Evolutionary conservation across 2,888 invertebrate species (phyloP).

Genomic region (Phymatocera aterrima): DNA sequence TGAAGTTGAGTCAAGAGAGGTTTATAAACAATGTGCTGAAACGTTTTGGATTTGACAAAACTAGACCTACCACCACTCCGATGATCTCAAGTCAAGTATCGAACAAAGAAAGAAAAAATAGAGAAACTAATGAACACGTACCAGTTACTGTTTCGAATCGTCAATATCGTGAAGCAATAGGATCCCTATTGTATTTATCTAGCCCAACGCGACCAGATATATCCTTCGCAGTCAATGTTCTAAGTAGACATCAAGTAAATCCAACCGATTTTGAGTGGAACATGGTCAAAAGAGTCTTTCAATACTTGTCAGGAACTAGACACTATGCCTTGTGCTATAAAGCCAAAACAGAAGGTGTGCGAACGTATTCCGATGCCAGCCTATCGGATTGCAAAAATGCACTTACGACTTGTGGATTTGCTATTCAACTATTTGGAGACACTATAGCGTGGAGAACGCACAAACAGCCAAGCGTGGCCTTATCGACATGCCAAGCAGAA

Average conservation of each 20-base stretch:
- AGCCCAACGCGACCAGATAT: background rate
- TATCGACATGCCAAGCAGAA: conserved; percentile 44
- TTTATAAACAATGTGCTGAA: background rate
- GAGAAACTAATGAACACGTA: background rate
- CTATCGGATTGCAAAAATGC: background rate
- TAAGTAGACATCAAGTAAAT: background rate
- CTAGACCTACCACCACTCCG: too few species aligned
- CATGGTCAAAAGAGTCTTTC: background rate
- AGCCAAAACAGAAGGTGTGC: background rate
- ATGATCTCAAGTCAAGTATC: background rate
- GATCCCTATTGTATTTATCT: background rate
- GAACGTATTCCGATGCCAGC: background rate
- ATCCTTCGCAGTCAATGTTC: background rate
- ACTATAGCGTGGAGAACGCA: background rate
- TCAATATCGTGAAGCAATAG: background rate
- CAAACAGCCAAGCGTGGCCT: background rate
- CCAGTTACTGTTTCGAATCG: background rate
- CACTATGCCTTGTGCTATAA: background rate
- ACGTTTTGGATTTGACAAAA: too few species aligned
- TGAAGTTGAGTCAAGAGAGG: background rate
- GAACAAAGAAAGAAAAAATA: background rate
- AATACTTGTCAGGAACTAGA: background rate
- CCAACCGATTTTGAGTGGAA: background rate
- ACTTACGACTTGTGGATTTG: background rate
- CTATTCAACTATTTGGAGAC: background rate